Evolutionary conservation across 1,140 invertebrate genomes (phyloP).

Genomic region (Tyrophagus putrescentiae): DNA sequence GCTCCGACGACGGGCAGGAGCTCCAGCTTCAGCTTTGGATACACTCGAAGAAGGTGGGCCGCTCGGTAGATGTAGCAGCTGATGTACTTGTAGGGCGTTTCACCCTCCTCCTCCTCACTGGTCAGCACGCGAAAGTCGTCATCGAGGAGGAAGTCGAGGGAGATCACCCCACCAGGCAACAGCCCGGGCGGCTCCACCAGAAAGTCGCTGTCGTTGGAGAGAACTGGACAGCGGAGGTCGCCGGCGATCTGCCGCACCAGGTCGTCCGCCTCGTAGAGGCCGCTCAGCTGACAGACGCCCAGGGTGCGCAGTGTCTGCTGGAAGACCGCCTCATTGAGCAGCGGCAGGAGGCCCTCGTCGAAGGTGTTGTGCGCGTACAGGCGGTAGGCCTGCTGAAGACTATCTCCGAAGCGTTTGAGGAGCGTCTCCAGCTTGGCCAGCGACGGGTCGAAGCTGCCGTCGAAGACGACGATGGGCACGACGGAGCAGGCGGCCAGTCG

Average conservation of each 20-base stretch:
- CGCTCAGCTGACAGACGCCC: background rate
- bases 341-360: background rate
- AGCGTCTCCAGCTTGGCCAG: background rate
- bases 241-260: background rate
- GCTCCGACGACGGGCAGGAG: background rate
- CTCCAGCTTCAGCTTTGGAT: background rate
- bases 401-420: background rate
- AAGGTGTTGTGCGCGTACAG: conserved; percentile 2
- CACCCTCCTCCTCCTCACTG: background rate
- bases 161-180: background rate
- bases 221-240: background rate
- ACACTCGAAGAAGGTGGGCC: background rate
- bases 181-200: background rate
- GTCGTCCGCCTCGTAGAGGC: conserved; percentile 1
- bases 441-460: conserved; percentile 3
- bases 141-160: background rate
- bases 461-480: background rate
- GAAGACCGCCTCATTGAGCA: background rate
- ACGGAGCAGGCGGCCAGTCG: background rate
- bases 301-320: background rate
- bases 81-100: background rate
- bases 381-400: background rate
- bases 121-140: background rate
- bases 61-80: background rate
- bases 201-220: conserved; percentile 15